Evolutionary conservation across 2,797 vertebrate species (phyloP), one percentile per base, ranked within the genome.

Genomic region (Sebastes trivittatus): DNA sequence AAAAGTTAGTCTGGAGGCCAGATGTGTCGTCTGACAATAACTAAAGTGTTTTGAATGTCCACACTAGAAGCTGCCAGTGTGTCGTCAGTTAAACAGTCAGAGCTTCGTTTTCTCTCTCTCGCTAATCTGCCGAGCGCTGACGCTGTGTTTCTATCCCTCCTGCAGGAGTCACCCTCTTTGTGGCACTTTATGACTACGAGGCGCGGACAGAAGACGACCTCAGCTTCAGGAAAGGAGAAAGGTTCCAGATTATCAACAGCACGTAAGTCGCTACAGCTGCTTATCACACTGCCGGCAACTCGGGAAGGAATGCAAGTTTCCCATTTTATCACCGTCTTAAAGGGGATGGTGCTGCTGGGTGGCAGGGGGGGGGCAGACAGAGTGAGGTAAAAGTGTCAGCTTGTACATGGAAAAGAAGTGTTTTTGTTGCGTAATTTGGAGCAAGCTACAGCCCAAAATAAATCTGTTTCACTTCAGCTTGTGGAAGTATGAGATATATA

Each of bases 101-200:
- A 70, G 38, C 69, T 77, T 80, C 3, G 30, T 86, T 84, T 85
- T 77, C 75, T 55, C 20, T 42, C 38, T 16, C 14, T 13, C 2
- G 3, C 75, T 80, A 84, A 90, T 89, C 55, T 79, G 27, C 42
- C 1, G 7, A 23, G 27, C 25, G 78, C 86, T 91, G 84, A 89
- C 67, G 0, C 55, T 61, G 68, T 62, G 29, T 60, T 75, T 77
- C 46, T 8, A 27, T 71, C 77, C 30, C 78, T 29, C 70, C 80
- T 82, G 64, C 94, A 98, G 98, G 98, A 94, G 97, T 99, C 92
- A 99, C 98, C 75, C 96, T 98, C 75, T 99, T 99, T 90, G 97
- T 99, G 95, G 98, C 98, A 14, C 97, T 99, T 91, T 99, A 99
- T 74, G 98, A 99, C 95, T 99, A 99, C 25, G 97, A 98, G 91